Base-by-base conservation (phyloP, 2,888 invertebrate species). In the Oligia strigilis region DNA sequence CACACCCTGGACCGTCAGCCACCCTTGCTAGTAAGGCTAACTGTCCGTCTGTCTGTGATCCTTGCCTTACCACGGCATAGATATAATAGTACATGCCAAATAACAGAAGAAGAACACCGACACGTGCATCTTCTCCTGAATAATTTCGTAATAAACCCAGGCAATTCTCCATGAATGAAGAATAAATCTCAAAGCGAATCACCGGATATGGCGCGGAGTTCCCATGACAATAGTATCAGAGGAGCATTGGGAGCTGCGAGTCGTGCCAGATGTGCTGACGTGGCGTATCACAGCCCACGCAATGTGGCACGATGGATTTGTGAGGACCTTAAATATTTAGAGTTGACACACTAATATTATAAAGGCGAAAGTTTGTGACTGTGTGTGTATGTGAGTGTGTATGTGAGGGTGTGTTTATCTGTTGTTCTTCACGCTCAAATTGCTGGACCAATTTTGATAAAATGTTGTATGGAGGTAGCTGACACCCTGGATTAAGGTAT, bases 171-270 rank as follows among this genome's bases (percentile, higher is more conserved):
- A 74, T 87, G 84, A 86, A 87, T 77, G 80, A 74, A 81, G 75
- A 86, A 80, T 77, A 84, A 75, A 73, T 76, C 72, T 58, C 69
- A 4, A 36, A 72, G 49, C 64, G 77, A 84, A 83, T 82, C 85
- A 90, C 92, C 94, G 95, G 95, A 94, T 95, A 90, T 92, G 90
- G 92, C 89, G 89, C 87, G 82, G 80, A 82, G 93, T 94, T 95
- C 95, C 94, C 95, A 94, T 94, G 95, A 95, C 95, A 95, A 95
- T 95, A 91, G 92, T 94, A 96, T 95, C 95, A 90, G 88, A 90
- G 82, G 89, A 87, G 84, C 92, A 90, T 90, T 92, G 93, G 92
- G 90, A 92, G 93, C 91, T 78, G 66, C 82, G 84, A 89, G 92
- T 92, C 93, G 94, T 93, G 94, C 92, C 88, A 92, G 95, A 95